Evolutionary conservation across 2,888 invertebrate species (phyloP).

Genomic region (Tachystola acroxantha): DNA sequence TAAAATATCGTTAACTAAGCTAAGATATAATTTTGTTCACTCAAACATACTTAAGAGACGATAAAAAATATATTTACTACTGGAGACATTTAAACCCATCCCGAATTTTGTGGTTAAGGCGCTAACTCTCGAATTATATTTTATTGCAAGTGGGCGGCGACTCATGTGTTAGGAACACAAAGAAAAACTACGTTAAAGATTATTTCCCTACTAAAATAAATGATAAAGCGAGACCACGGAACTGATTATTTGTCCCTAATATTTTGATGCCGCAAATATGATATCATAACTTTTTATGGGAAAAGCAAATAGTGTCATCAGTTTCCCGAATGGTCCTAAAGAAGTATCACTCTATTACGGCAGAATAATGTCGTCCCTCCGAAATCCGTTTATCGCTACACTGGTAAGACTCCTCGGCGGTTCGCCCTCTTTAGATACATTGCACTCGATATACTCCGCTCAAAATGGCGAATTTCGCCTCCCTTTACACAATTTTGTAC

Average conservation of each 20-base stretch:
- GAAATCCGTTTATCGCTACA: slow-evolving; percentile 67
- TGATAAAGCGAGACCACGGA: slow-evolving; percentile 25
- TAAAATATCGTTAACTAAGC: too few species aligned
- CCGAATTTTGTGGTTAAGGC: too few species aligned
- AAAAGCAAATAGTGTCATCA: slow-evolving; percentile 68
- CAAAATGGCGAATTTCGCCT: slow-evolving; percentile 36
- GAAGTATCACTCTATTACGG: slow-evolving; percentile 64
- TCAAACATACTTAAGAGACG: too few species aligned
- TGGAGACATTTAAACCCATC: too few species aligned
- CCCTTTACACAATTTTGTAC: slow-evolving; percentile 31
- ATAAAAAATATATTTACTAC: too few species aligned
- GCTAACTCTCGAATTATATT: too few species aligned
- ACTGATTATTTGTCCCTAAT: slow-evolving; percentile 52
- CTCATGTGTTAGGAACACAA: too few species aligned
- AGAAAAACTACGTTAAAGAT: too few species aligned
- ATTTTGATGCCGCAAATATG: slow-evolving; percentile 61
- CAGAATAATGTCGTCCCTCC: slow-evolving; percentile 54
- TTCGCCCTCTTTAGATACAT: slow-evolving; percentile 49
- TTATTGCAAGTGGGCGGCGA: too few species aligned
- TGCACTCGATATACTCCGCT: slow-evolving; percentile 47
- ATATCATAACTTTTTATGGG: slow-evolving; percentile 69
- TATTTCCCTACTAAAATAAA: too few species aligned
- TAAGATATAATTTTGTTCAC: too few species aligned
- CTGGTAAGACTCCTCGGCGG: slow-evolving; percentile 45
- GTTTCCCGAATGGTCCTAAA: slow-evolving; percentile 58